These are phyloP conservation scores for Acrobasis consociella DNA, from an alignment of 2,888 invertebrate species.

Conservation along the genomic window DNA sequence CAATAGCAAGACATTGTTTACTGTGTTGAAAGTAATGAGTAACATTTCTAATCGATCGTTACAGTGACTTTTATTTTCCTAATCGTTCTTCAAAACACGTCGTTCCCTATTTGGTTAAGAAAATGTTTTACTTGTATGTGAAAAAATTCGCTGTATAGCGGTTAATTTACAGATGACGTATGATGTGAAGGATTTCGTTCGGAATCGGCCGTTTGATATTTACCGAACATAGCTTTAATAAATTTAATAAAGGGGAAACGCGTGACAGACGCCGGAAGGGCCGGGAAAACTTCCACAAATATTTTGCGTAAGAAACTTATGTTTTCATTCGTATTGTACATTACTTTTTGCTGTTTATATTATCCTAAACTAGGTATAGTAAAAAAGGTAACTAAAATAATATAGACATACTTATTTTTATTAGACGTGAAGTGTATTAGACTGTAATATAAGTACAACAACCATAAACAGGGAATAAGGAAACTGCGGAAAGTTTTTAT, in stretches of 20 bases:
- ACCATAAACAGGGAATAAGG: too few species aligned
- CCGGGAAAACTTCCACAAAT: slow-evolving; percentile 37
- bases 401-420: too few species aligned
- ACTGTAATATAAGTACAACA: too few species aligned
- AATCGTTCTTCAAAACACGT: too few species aligned
- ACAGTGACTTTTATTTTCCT: too few species aligned
- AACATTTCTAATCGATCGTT: too few species aligned
- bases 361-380: too few species aligned
- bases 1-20: too few species aligned
- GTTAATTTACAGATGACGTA: slow-evolving; percentile 66
- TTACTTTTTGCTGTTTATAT: too few species aligned
- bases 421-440: too few species aligned
- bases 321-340: slow-evolving; percentile 38
- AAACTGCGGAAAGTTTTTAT: not conserved
- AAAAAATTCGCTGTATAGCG: slow-evolving; percentile 42
- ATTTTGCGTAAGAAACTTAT: slow-evolving; percentile 31
- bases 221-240: slow-evolving; percentile 69
- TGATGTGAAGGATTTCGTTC: slow-evolving; percentile 43
- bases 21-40: too few species aligned
- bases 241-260: slow-evolving; percentile 70
- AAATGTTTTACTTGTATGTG: not conserved
- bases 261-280: slow-evolving; percentile 55
- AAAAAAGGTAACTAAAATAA: too few species aligned
- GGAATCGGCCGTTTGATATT: slow-evolving; percentile 52
- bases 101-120: not conserved